These are phyloP conservation scores for Suillia variegata DNA, from an alignment of 2,888 invertebrate species.

Conservation along the genomic window DNA sequence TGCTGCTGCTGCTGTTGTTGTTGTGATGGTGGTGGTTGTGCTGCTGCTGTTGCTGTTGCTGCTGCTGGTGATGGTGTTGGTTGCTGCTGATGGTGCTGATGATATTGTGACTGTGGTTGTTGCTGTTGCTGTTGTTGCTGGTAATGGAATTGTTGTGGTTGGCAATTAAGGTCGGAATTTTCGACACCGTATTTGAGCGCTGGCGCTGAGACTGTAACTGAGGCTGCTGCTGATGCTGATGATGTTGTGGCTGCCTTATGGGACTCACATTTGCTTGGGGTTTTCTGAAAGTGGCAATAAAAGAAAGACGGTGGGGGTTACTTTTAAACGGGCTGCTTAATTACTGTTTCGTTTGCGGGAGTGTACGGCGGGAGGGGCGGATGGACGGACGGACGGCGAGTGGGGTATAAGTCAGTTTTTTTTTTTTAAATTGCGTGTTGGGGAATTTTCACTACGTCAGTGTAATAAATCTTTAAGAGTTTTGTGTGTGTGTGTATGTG, in stretches of 20 bases:
- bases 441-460: too few species aligned
- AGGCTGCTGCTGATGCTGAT: conserved; percentile 27
- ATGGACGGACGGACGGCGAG: too few species aligned
- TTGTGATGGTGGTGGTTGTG: too few species aligned
- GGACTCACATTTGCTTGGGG: conserved; percentile 63
- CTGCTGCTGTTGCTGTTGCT: conserved; percentile 44
- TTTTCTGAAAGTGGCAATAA: conserved; percentile 63
- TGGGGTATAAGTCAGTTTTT: too few species aligned
- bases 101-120: conserved; percentile 41
- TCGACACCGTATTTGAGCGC: conserved; percentile 61
- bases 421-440: too few species aligned
- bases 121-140: conserved; percentile 44
- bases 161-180: conserved; percentile 59
- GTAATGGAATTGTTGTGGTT: conserved; percentile 45
- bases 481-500: too few species aligned
- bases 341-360: conserved; percentile 21
- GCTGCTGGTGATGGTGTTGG: conserved; percentile 43
- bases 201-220: conserved; percentile 46
- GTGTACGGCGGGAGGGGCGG: not conserved
- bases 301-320: conserved; percentile 12
- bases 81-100: conserved; percentile 39
- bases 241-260: conserved; percentile 49
- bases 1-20: conserved; percentile 36
- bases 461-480: too few species aligned
- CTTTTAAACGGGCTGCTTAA: conserved; percentile 21